Evolutionary conservation across 1,140 invertebrate species (phyloP), one percentile per base, ranked within the genome.

Genomic region (Tribolium madens): DNA sequence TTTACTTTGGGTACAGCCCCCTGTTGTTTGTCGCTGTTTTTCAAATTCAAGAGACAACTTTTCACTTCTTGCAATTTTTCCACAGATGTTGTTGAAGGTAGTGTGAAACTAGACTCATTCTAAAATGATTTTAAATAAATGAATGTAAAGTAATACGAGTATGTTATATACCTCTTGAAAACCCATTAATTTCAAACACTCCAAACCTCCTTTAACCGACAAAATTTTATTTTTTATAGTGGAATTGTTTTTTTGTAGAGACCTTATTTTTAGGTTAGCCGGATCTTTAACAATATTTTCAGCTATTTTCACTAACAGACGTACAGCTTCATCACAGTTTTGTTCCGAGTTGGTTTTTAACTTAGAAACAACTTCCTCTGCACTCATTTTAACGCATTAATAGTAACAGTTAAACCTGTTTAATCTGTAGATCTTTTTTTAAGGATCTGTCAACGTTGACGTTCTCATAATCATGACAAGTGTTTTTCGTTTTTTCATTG

Each of bases 131-230:
- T 33, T 42, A 75, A 73, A 21, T 46, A 77, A 72, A 60, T 68
- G 36, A 48, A 73, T 78, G 17, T 17, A 68, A 3, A 26, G 14
- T 69, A 47, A 46, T 52, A n/a, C n/a, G n/a, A n/a, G n/a, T n/a
- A 71, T 70, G n/a, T 26, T 14, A 60, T 42, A n/a, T 78, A 84
- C 84, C 73, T 84, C 83, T 78, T 79, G 6, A 79, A 84, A 84
- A 14, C 84, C 84, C 83, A 84, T 83, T 10, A 80, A 60, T 75
- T 75, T 78, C 57, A 84, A 79, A 79, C 80, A 83, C 15, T 81
- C 79, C 42, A 17, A 17, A n/a, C 80, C 84, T 10, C 83, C 84
- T 42, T 57, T 70, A 14, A 81, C 69, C 17, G 77, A 50, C 6
- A 84, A 31, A 73, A 84, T 81, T 76, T 83, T 83, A 60, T 74